These are phyloP conservation scores for Philopedon plagiatum DNA, from an alignment of 2,888 invertebrate genomes.

Conservation along the genomic window DNA sequence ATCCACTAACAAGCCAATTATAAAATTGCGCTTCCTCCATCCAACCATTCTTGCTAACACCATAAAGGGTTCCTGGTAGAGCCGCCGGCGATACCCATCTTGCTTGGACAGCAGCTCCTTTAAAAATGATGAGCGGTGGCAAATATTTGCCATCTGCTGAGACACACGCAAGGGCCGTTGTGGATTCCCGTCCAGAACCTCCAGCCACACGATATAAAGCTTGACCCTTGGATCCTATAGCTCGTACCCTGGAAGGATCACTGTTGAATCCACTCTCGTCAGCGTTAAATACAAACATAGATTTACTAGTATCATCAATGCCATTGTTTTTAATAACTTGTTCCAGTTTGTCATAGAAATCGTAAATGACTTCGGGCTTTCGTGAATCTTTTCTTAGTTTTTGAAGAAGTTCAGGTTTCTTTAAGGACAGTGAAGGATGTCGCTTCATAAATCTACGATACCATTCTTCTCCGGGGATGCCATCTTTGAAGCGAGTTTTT, in stretches of 20 bases:
- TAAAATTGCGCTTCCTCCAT: constrained; percentile 55
- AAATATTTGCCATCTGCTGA: constrained; percentile 53
- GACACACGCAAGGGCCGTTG: constrained; percentile 55
- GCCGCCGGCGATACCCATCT: constrained; percentile 49
- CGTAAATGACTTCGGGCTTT: constrained; percentile 54
- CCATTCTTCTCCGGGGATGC: constrained; percentile 25
- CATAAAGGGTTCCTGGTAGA: constrained; percentile 56
- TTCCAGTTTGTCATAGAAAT: constrained; percentile 53
- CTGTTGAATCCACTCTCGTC: constrained; percentile 56
- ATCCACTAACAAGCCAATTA: constrained; percentile 43
- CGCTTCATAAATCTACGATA: constrained; percentile 23
- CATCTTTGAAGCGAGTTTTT: constrained; percentile 10
- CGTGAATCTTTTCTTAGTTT: constrained; percentile 43
- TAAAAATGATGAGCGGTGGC: constrained; percentile 57
- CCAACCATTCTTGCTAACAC: constrained; percentile 56
- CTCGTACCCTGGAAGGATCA: constrained; percentile 54
- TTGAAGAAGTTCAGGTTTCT: constrained; percentile 40
- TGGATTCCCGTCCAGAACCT: constrained; percentile 56
- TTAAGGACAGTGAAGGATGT: constrained; percentile 30
- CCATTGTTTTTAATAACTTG: constrained; percentile 38
- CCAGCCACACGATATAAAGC: constrained; percentile 54
- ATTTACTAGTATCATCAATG: constrained; percentile 20
- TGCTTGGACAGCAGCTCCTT: constrained; percentile 56
- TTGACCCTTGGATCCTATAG: constrained; percentile 55
- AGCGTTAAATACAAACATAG: constrained; percentile 54